These are phyloP conservation scores for Drosophila melanica DNA, from an alignment of 1,140 invertebrate species.

Conservation along the genomic window DNA sequence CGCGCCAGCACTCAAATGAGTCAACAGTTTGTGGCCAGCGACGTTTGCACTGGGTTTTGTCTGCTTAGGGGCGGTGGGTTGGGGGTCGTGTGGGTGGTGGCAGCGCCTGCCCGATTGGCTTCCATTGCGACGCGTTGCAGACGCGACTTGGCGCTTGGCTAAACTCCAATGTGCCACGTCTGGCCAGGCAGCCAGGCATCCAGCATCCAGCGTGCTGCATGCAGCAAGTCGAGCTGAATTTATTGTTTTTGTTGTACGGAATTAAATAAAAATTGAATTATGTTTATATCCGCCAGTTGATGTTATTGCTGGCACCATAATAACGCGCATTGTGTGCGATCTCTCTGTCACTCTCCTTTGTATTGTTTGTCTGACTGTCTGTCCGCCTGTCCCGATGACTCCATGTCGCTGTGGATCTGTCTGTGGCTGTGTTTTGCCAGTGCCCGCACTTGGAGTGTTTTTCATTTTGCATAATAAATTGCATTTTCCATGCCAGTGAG, in stretches of 20 bases:
- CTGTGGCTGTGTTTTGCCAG: conserved; percentile 9
- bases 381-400: conserved; percentile 17
- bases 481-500: conserved; percentile 80
- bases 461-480: conserved; percentile 83
- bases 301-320: conserved; percentile 78
- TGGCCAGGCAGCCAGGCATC: conserved; percentile 3
- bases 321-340: conserved; percentile 66
- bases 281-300: conserved; percentile 77
- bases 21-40: conserved; percentile 69
- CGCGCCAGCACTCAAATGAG: conserved; percentile 56
- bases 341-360: conserved; percentile 11
- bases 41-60: conserved; percentile 43
- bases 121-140: conserved; percentile 21
- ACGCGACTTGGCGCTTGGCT: conserved; percentile 26
- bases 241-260: conserved; percentile 79
- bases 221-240: conserved; percentile 69
- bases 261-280: conserved; percentile 83
- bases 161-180: conserved; percentile 19
- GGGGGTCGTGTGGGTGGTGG: neutral
- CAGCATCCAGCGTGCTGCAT: conserved; percentile 4
- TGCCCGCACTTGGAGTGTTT: conserved; percentile 55
- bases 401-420: conserved; percentile 23
- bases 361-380: conserved; percentile 8
- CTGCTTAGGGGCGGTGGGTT: neutral
- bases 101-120: conserved; percentile 46